phyloP scores from a whole-genome alignment of 2,113 vertebrate species.

The Anser cygnoides region DNA sequence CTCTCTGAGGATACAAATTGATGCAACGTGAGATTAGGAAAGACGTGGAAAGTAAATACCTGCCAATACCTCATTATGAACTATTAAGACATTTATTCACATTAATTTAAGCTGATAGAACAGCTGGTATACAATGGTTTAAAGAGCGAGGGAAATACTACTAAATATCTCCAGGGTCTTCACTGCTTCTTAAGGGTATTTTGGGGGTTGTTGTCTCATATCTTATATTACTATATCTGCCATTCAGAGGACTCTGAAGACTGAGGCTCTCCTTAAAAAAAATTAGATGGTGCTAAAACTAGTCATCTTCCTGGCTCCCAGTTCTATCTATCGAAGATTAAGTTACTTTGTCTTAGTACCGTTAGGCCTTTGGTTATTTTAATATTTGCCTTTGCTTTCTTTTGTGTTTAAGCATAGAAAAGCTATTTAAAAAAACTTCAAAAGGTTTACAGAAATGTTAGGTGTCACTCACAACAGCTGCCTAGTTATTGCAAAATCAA shows the following conservation, averaged over 20 bases:
- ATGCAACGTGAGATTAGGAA: slow-evolving; percentile 37
- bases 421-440: background rate
- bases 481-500: background rate
- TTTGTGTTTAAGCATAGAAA: background rate
- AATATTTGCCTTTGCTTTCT: background rate
- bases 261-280: background rate
- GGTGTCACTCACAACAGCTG: background rate
- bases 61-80: slow-evolving; percentile 46
- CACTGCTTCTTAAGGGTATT: background rate
- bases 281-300: background rate
- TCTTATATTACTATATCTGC: background rate
- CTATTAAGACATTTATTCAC: slow-evolving; percentile 31
- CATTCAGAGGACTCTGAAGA: background rate
- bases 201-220: background rate
- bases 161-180: background rate
- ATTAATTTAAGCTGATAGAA: slow-evolving; percentile 41
- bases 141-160: slow-evolving; percentile 7
- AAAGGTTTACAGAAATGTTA: background rate
- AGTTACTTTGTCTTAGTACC: background rate
- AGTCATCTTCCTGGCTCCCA: background rate
- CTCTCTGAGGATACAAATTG: slow-evolving; percentile 14
- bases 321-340: background rate
- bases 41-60: slow-evolving; percentile 29
- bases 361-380: background rate
- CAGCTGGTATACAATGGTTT: background rate